Evolutionary conservation across 2,888 invertebrate species (phyloP).

Genomic region (Linnaemya vulpina): DNA sequence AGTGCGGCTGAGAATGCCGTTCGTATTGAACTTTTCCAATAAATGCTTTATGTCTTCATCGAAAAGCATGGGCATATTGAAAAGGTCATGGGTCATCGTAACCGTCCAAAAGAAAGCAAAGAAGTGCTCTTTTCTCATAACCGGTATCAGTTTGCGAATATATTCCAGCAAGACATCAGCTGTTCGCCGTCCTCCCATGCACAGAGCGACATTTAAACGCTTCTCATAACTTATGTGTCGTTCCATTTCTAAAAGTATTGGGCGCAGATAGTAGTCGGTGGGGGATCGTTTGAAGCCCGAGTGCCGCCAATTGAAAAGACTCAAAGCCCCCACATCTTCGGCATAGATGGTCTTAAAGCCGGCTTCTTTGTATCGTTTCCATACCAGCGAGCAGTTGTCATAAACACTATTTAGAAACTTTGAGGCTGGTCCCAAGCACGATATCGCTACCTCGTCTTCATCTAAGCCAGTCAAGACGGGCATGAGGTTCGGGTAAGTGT

Average conservation of each 20-base stretch:
- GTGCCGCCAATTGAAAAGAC: slow-evolving; percentile 91
- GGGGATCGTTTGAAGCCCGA: slow-evolving; percentile 90
- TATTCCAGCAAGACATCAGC: slow-evolving; percentile 89
- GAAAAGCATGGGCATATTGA: slow-evolving; percentile 90
- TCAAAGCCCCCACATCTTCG: slow-evolving; percentile 91
- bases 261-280: slow-evolving; percentile 92
- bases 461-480: slow-evolving; percentile 90
- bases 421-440: slow-evolving; percentile 85
- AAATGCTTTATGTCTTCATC: slow-evolving; percentile 84
- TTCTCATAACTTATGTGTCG: slow-evolving; percentile 86
- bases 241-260: slow-evolving; percentile 89
- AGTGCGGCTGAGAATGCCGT: slow-evolving; percentile 85
- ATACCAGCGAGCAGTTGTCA: slow-evolving; percentile 92
- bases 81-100: slow-evolving; percentile 92
- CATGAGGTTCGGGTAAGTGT: slow-evolving; percentile 95
- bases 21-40: slow-evolving; percentile 72
- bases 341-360: slow-evolving; percentile 91
- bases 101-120: slow-evolving; percentile 94
- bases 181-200: slow-evolving; percentile 84
- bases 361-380: slow-evolving; percentile 89
- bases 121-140: slow-evolving; percentile 85
- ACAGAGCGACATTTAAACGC: slow-evolving; percentile 77
- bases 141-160: slow-evolving; percentile 86
- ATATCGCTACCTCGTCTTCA: slow-evolving; percentile 86
- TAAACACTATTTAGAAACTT: slow-evolving; percentile 84